A percentile compares a stretch with the other conserved stretches of the same genome.
Evolutionary conservation across 2,797 vertebrate genomes (phyloP).

Genomic region (Trachops cirrhosus): DNA sequence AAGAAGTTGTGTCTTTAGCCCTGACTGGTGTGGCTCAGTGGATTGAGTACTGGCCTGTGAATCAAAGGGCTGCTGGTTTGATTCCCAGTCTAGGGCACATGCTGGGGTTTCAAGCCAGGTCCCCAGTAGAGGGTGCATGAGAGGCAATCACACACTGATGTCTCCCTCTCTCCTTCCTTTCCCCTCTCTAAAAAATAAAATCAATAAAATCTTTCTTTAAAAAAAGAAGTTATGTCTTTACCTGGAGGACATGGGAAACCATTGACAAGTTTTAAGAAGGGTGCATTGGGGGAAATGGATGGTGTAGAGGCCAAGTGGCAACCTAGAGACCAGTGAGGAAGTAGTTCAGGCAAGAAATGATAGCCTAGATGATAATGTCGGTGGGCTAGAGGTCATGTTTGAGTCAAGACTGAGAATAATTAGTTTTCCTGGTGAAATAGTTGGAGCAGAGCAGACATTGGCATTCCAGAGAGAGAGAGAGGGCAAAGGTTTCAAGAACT

Average conservation of each 20-base stretch:
- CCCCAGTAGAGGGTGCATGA: too few relatives aligned
- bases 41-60: too few relatives aligned
- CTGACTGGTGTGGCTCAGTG: background rate
- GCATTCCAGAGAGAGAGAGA: slow-evolving; percentile 4
- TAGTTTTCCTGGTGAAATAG: background rate
- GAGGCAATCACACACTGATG: too few relatives aligned
- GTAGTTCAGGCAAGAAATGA: background rate
- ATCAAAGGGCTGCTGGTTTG: too few relatives aligned
- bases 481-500: background rate
- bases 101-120: too few relatives aligned
- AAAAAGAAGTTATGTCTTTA: background rate
- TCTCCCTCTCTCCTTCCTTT: too few relatives aligned
- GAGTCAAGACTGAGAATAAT: background rate
- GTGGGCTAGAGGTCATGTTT: background rate
- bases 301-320: background rate
- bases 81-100: too few relatives aligned
- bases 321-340: background rate
- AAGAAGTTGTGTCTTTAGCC: background rate
- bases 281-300: background rate
- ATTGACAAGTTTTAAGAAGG: slow-evolving; percentile 37
- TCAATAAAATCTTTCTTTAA: too few relatives aligned
- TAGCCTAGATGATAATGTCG: background rate
- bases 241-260: background rate
- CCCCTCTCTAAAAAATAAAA: too few relatives aligned
- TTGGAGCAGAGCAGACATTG: background rate